Percentiles rank a stretch among this genome's conserved stretches.
phyloP scores from a whole-genome alignment of 2,797 vertebrate species.

The Silurus lanzhouensis region DNA sequence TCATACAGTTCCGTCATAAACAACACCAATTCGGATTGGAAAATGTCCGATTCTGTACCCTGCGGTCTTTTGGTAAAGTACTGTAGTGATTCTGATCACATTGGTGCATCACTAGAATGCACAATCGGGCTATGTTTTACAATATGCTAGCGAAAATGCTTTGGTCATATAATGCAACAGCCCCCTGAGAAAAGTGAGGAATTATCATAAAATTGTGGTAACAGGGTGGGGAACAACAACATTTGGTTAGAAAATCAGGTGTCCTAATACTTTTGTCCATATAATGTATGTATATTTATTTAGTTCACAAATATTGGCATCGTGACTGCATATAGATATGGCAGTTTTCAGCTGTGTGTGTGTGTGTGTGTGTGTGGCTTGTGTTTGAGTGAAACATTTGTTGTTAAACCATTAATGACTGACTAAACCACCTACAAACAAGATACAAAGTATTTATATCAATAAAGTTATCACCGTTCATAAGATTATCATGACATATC shows the following conservation, averaged over 20 bases:
- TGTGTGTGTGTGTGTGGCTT: background rate
- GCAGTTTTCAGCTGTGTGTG: constrained; percentile 19
- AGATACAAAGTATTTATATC: constrained; percentile 16
- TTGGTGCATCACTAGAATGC: background rate
- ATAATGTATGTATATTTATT: background rate
- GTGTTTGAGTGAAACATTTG: constrained; percentile 9
- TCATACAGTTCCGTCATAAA: background rate
- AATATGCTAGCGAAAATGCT: background rate
- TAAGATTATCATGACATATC: background rate
- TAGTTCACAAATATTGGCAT: background rate
- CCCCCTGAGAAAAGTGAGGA: background rate
- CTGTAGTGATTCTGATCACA: background rate
- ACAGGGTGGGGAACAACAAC: too few species aligned
- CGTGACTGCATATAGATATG: constrained; percentile 4
- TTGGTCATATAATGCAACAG: background rate
- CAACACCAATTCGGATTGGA: background rate
- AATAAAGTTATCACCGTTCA: background rate
- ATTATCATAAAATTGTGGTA: background rate
- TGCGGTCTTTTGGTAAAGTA: background rate
- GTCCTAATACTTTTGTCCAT: too few species aligned
- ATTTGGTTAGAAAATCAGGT: too few species aligned
- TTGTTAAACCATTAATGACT: constrained; percentile 4
- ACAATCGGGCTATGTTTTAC: background rate
- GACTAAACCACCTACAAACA: background rate
- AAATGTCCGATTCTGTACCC: background rate